phyloP scores from a whole-genome alignment of 2,888 invertebrate genomes.

The Lobophora halterata region DNA sequence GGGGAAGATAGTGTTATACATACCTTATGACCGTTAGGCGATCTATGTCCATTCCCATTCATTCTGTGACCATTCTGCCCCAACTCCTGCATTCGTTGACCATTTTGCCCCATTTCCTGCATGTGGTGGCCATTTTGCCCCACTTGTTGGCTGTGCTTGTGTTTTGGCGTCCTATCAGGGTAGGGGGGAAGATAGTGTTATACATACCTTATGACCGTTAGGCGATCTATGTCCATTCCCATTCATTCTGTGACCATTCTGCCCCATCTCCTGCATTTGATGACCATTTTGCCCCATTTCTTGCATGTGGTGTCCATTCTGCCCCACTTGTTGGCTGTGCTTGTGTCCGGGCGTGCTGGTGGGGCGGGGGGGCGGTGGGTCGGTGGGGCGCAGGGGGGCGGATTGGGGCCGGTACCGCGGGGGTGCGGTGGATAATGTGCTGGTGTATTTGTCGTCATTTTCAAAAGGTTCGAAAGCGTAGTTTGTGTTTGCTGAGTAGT shows the following conservation, averaged over 20 bases:
- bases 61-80: too few relatives aligned
- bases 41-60: too few relatives aligned
- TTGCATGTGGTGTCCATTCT: constrained; percentile 10
- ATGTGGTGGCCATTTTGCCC: too few relatives aligned
- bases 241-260: constrained; percentile 19
- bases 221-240: constrained; percentile 20
- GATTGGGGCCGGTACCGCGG: constrained; percentile 29
- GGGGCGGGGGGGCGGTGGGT: constrained; percentile 43
- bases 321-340: not conserved
- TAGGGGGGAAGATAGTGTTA: too few relatives aligned
- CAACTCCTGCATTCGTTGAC: too few relatives aligned
- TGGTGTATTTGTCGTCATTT: constrained; percentile 85
- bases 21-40: too few relatives aligned
- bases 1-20: too few relatives aligned
- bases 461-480: constrained; percentile 95
- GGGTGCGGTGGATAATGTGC: constrained; percentile 51
- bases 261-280: constrained; percentile 19
- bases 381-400: constrained; percentile 38
- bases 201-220: too few relatives aligned
- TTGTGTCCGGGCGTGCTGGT: constrained; percentile 15
- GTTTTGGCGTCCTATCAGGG: too few relatives aligned
- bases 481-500: constrained; percentile 92
- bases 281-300: constrained; percentile 6
- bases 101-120: too few relatives aligned
- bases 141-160: too few relatives aligned